phyloP scores from a whole-genome alignment of 35 echinoderm and acorn worm genomes.

The Ptychodera flava region DNA sequence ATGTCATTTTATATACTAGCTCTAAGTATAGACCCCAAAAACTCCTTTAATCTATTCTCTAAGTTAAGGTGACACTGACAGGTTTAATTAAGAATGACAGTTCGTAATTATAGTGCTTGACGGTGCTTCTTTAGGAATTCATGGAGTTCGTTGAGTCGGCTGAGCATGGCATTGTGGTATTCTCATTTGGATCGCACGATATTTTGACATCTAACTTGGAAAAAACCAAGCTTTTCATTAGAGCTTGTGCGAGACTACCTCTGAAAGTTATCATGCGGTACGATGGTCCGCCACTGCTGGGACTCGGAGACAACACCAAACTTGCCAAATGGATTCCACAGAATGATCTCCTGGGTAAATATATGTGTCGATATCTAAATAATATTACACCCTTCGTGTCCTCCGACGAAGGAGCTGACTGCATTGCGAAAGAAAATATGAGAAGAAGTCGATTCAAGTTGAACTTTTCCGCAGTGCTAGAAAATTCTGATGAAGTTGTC shows the following conservation, averaged over 20 bases:
- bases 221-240: conserved; percentile 9
- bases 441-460: background rate
- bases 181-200: conserved; percentile 33
- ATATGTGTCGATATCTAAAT: background rate
- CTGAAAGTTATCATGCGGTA: conserved; percentile 47
- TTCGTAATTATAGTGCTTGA: background rate
- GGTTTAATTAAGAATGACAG: too few relatives aligned
- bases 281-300: background rate
- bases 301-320: conserved; percentile 2
- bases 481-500: too few relatives aligned
- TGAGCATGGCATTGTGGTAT: conserved; percentile 28
- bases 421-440: too few relatives aligned
- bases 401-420: too few relatives aligned
- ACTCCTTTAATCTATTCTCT: too few relatives aligned
- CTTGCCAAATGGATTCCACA: conserved; percentile 42
- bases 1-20: too few relatives aligned
- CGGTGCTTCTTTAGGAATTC: conserved; percentile 16
- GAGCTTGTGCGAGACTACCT: conserved; percentile 15
- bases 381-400: background rate
- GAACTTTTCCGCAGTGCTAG: background rate
- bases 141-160: conserved; percentile 33
- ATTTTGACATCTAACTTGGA: background rate
- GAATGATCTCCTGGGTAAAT: conserved; percentile 51
- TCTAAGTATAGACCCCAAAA: too few relatives aligned
- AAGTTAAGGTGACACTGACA: too few relatives aligned